A percentile compares a stretch with the other conserved stretches of the same genome.
Conservation (phyloP, 2,113 vertebrate species). For the Sylvia atricapilla region DNA sequence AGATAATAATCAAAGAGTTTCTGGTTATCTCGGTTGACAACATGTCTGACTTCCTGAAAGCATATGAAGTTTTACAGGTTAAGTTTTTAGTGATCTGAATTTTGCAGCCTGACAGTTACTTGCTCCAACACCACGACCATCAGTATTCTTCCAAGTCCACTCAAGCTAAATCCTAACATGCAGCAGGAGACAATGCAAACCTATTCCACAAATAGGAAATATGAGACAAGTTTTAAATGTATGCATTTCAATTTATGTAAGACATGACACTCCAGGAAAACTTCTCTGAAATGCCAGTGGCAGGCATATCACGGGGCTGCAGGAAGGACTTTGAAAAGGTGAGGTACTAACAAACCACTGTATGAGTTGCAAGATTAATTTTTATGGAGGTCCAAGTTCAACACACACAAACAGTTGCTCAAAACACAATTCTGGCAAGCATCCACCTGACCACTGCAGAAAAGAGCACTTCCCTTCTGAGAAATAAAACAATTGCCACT, state of each 20-base stretch:
- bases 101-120: neutral
- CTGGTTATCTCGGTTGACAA: neutral
- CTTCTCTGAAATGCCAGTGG: neutral
- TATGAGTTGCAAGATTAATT: neutral
- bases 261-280: neutral
- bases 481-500: slow-evolving; percentile 3
- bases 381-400: slow-evolving; percentile 17
- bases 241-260: neutral
- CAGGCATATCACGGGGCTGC: rapidly evolving
- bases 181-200: neutral
- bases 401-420: neutral
- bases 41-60: neutral
- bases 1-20: neutral
- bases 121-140: neutral
- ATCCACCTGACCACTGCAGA: neutral
- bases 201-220: neutral
- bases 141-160: neutral
- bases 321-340: neutral
- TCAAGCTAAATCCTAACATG: neutral
- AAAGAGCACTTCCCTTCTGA: neutral
- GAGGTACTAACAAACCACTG: neutral
- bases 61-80: neutral
- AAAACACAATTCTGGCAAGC: slow-evolving; percentile 40
- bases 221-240: neutral
- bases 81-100: neutral